Base-by-base conservation (phyloP, 2,888 invertebrate genomes). In the Cephus spinipes region DNA sequence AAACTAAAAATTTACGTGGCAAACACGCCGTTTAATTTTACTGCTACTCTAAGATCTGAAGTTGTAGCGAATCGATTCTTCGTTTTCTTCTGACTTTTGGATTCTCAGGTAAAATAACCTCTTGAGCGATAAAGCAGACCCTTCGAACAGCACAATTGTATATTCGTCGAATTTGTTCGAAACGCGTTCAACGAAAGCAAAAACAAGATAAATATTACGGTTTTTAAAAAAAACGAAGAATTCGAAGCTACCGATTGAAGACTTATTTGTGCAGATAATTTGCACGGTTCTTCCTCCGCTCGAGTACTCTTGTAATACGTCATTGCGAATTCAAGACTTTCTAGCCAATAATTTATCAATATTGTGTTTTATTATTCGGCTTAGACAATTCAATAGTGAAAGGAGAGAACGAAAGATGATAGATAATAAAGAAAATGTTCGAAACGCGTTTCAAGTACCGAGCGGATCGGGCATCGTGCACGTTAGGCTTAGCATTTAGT, bases 401-500 rank as follows among this genome's bases (percentile, higher is more conserved):
- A 69, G 55, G 34, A 33, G 73, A 11, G 30, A 32, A 75, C 15
- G 69, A 15, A 36, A 73, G 77, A 71, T 76, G 30, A 35, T 32
- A 80, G 73, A 68, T 33, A 40, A 71, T 55, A 55, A 55, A 55
- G 3, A 35, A 55, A 23, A 23, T 55, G 2, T 55, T 23, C 23
- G 55, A 55, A 23, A 15, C 9, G 9, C 55, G 55, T 55, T 55
- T 9, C 23, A 23, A 9, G 35, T 77, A 76, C 80, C 79, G 83
- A 84, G 82, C 82, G 83, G 82, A 84, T 84, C 76, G 79, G 85
- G 84, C 81, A 83, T 80, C 81, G 81, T 83, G 79, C 84, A 68
- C 79, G 80, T 83, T 86, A 86, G 83, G 80, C 71, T 82, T 87
- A 87, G 81, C 81, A 82, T 88, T 87, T 87, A 89, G 81, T 88